A percentile compares a stretch with the other conserved stretches of the same genome.
These are phyloP conservation scores for Hipposideros larvatus DNA, from an alignment of 2,797 vertebrate genomes.

Conservation along the genomic window DNA sequence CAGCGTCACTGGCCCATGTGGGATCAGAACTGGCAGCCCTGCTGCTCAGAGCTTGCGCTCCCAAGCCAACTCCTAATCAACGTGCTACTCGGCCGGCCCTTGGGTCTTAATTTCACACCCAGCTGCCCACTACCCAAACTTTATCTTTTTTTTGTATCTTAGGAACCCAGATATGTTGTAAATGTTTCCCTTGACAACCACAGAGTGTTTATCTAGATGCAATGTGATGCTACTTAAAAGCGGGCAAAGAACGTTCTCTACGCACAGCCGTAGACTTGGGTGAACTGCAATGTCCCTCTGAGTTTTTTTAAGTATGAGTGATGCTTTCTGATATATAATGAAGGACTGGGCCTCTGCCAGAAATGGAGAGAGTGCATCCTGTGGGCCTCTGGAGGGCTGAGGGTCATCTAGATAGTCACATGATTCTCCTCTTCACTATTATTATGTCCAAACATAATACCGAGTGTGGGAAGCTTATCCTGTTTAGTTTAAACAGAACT, in stretches of 20 bases:
- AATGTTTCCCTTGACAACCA: slow-evolving; percentile 34
- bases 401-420: neutral
- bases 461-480: neutral
- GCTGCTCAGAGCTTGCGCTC: too few species aligned
- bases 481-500: neutral
- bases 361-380: neutral
- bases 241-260: neutral
- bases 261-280: neutral
- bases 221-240: neutral
- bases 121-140: neutral
- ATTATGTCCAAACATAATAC: neutral
- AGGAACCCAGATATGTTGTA: neutral
- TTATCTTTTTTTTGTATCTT: slow-evolving; percentile 24
- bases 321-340: neutral
- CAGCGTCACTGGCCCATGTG: too few species aligned
- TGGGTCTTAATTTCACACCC: neutral
- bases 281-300: neutral
- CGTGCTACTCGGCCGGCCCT: neutral
- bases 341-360: neutral
- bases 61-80: too few species aligned
- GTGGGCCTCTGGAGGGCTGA: neutral
- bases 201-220: neutral
- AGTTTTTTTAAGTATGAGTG: neutral
- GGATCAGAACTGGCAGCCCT: too few species aligned
- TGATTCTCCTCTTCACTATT: neutral